Conservation (phyloP, 1,140 invertebrate genomes). For the Drosophila grimshawi region DNA sequence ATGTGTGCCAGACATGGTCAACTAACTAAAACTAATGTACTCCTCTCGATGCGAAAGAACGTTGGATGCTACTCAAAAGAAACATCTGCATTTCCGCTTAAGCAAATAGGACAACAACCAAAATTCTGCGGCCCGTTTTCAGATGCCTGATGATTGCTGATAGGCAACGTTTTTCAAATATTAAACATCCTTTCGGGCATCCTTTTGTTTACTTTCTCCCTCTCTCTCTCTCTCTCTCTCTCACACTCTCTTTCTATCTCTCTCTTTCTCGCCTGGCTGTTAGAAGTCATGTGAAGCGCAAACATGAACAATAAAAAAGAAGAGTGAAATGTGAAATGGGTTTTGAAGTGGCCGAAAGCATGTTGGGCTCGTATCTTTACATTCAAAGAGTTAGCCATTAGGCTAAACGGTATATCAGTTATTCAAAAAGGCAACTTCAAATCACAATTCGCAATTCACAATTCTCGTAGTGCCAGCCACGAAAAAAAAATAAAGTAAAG, state of each 20-base stretch:
- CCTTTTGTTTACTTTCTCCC: constrained; percentile 54
- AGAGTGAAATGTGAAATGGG: constrained; percentile 19
- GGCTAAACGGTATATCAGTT: constrained; percentile 70
- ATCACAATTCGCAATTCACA: neutral
- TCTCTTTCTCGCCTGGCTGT: neutral
- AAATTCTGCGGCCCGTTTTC: constrained; percentile 10
- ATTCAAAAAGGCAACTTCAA: constrained; percentile 27
- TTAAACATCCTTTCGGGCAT: constrained; percentile 73
- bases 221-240: constrained; percentile 2
- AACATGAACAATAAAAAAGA: constrained; percentile 28
- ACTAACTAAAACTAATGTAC: constrained; percentile 49
- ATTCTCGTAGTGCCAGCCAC: neutral
- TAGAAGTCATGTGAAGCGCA: constrained; percentile 73
- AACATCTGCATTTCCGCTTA: constrained; percentile 80
- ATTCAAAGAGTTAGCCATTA: constrained; percentile 42
- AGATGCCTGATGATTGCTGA: constrained; percentile 46
- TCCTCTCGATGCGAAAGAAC: constrained; percentile 11
- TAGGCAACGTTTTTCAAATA: constrained; percentile 55
- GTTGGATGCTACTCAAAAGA: constrained; percentile 4
- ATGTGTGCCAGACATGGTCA: constrained; percentile 60
- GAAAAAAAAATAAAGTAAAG: constrained; percentile 18
- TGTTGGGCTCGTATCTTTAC: constrained; percentile 1
- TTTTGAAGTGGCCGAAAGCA: constrained; percentile 31
- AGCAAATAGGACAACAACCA: constrained; percentile 61
- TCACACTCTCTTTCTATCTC: constrained; percentile 1